Evolutionary conservation across 37 sponge, comb jelly and placozoan genomes (phyloP).

Genomic region (Beroe ovata): DNA sequence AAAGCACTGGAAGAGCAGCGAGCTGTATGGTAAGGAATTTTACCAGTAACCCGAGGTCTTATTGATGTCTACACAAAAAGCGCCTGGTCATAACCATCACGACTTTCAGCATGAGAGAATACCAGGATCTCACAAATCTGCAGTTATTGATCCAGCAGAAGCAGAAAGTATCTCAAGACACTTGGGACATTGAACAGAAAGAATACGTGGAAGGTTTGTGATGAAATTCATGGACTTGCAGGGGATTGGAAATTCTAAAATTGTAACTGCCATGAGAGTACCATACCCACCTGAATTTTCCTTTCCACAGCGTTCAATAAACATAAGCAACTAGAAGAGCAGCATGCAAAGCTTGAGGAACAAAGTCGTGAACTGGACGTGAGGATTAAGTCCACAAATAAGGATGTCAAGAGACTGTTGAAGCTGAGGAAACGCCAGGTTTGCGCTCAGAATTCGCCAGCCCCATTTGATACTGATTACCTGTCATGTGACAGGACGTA

Average conservation of each 20-base stretch:
- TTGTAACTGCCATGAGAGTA: too few species aligned
- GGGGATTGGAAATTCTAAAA: too few species aligned
- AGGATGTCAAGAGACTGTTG: neutral
- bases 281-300: neutral
- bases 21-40: constrained; percentile 7
- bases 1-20: neutral
- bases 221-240: too few species aligned
- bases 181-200: constrained; percentile 62
- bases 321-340: constrained; percentile 26
- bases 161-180: neutral
- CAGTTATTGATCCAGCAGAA: constrained; percentile 35
- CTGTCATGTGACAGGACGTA: too few species aligned
- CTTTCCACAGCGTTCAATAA: constrained; percentile 48
- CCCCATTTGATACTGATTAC: too few species aligned
- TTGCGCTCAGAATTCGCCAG: too few species aligned
- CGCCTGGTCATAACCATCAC: neutral
- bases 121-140: constrained; percentile 44
- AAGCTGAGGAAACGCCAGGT: constrained; percentile 59
- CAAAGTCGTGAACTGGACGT: constrained; percentile 15
- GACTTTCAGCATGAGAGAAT: constrained; percentile 31
- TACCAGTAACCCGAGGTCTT: too few species aligned
- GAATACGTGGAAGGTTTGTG: constrained; percentile 63
- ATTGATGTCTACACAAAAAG: too few species aligned
- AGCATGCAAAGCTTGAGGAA: neutral
- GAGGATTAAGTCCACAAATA: neutral